Percentiles rank a stretch among this genome's conserved stretches.
Conservation (phyloP, 2,797 vertebrate species). For the Sylvilagus floridanus region DNA sequence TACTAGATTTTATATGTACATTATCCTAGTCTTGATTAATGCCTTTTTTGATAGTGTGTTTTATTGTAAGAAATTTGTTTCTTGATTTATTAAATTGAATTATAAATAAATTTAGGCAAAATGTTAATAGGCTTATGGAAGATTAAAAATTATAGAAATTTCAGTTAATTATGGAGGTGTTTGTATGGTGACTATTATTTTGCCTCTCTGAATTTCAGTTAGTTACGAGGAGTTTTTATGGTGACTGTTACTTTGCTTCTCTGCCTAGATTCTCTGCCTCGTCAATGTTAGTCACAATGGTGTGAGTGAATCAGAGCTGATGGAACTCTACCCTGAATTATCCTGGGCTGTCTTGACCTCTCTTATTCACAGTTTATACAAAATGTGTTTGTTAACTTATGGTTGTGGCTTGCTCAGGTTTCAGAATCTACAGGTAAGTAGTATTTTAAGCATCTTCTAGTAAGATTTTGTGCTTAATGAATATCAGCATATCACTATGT, state of each 20-base stretch:
- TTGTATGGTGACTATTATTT: too few species aligned
- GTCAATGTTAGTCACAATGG: constrained; percentile 96
- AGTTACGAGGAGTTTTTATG: background rate
- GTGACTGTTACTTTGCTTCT: constrained; percentile 17
- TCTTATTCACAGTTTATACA: constrained; percentile 91
- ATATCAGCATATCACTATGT: background rate
- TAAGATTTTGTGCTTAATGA: background rate
- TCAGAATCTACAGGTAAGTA: constrained; percentile 94
- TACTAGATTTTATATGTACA: background rate
- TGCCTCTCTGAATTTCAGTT: too few species aligned
- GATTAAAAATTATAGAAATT: background rate
- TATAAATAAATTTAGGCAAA: background rate
- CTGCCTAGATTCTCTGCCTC: constrained; percentile 93
- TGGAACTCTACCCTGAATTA: constrained; percentile 94
- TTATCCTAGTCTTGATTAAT: background rate
- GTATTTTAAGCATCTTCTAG: constrained; percentile 25
- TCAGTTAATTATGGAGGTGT: background rate
- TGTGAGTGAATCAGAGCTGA: constrained; percentile 95
- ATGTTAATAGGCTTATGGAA: background rate
- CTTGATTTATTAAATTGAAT: constrained; percentile 37
- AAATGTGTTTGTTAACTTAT: constrained; percentile 92
- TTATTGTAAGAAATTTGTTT: constrained; percentile 24
- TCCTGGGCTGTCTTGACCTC: constrained; percentile 91
- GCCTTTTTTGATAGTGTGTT: constrained; percentile 8
- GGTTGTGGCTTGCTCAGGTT: constrained; percentile 96